Conservation (phyloP, 2,888 invertebrate genomes). For the Cephus pulcher region DNA sequence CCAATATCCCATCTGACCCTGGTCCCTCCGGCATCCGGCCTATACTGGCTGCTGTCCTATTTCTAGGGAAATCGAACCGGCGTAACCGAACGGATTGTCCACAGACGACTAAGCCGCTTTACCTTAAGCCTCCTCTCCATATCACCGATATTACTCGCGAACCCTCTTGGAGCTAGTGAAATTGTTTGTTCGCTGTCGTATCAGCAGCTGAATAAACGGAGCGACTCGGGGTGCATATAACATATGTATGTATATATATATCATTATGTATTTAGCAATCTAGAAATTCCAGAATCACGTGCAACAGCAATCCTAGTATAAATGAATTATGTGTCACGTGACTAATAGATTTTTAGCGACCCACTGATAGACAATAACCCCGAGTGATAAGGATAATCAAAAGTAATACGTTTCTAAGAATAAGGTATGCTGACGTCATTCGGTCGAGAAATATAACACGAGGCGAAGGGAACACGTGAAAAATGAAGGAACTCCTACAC, state of each 20-base stretch:
- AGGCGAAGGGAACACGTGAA: constrained; percentile 32
- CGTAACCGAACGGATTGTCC: constrained; percentile 35
- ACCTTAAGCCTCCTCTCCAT: constrained; percentile 29
- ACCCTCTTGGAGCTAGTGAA: neutral
- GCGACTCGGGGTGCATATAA: neutral
- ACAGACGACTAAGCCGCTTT: constrained; percentile 38
- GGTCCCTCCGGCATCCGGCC: neutral
- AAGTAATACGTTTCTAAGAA: neutral
- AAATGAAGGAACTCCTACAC: constrained; percentile 31
- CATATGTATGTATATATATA: neutral
- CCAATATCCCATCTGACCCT: neutral
- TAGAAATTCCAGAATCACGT: neutral
- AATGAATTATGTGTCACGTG: neutral
- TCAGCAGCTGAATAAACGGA: neutral
- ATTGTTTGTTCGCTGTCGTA: neutral
- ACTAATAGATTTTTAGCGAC: neutral
- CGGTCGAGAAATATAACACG: neutral
- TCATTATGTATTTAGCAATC: too few relatives aligned
- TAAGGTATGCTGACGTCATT: neutral
- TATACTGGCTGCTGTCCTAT: neutral
- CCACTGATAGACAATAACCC: neutral
- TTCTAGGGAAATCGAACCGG: constrained; percentile 29
- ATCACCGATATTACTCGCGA: neutral
- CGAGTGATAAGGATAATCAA: neutral
- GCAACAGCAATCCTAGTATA: neutral